Base-by-base conservation (phyloP, 2,797 vertebrate genomes). In the Pogoniulus pusillus region DNA sequence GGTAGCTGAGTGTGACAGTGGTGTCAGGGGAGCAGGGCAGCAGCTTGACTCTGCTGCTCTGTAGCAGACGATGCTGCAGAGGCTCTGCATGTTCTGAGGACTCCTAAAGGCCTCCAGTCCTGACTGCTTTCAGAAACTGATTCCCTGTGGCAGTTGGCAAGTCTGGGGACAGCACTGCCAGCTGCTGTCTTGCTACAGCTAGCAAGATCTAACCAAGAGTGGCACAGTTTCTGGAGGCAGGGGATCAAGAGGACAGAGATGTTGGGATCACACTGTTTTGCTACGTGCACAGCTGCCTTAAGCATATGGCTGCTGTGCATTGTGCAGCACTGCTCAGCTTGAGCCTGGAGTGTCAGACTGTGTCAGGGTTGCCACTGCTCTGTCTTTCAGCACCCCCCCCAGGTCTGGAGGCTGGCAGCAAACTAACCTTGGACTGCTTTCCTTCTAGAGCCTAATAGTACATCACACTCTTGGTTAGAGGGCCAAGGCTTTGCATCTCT, bases 401-500 rank as follows among this genome's bases (percentile, higher is more conserved):
- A 68, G 70, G 32, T 15, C 55, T 10, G 47, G 66, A 73, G 57
- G 39, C 63, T 81, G 29, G 13, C 9, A 7, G 45, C 14, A 70
- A 66, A 24, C n/a, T 45, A 22, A 54, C 35, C 22, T 49, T 59
- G 45, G 47, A 5, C 58, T 76, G 49, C 22, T 86, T 66, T 79
- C 57, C 41, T 85, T 69, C 29, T 69, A 59, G 0, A 0, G 0
- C 24, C 30, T 43, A 16, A 12, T 51, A 39, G 29, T 18, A 13
- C 15, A 65, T 4, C 59, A 47, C 34, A 9, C 17, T 90, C 9
- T 63, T 64, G 39, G 57, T 39, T 63, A n/a, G 15, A 63, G 32
- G 58, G 47, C 59, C 80, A 85, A 68, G 78, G 54, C 65, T 66
- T 89, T 60, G 34, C 41, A 34, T 69, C 60, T 64, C 54, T 78